Conservation (phyloP, 2,113 vertebrate species). For the Mobula hypostoma region DNA sequence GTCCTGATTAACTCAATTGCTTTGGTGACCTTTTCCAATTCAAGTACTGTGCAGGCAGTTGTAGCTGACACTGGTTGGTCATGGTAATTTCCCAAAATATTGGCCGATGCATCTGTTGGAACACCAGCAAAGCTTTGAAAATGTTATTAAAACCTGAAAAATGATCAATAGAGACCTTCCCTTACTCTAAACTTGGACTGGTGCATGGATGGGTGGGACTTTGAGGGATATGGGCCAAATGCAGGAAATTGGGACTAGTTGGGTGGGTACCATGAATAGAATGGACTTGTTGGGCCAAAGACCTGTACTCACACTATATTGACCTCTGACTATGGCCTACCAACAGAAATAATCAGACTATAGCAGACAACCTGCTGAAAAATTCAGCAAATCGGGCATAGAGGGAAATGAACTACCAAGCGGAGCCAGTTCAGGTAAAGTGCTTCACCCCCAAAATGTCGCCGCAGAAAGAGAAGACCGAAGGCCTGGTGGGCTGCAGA, state of each 20-base stretch:
- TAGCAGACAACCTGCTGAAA: not conserved
- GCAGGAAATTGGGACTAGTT: no score
- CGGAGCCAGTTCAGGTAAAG: no score
- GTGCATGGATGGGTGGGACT: no score
- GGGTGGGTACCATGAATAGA: no score
- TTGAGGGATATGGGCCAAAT: no score
- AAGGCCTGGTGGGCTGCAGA: no score
- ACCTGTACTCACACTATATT: no score
- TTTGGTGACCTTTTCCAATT: conserved; percentile 58
- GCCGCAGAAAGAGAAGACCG: no score
- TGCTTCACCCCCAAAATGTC: no score
- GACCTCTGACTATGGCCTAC: not conserved
- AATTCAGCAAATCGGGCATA: no score
- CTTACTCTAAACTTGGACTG: not conserved
- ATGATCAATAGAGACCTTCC: not conserved
- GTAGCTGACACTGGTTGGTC: not conserved
- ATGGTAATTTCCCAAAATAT: not conserved
- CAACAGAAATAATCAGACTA: not conserved
- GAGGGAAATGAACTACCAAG: no score
- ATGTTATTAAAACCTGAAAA: not conserved
- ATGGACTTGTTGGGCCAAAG: no score
- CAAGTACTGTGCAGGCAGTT: conserved; percentile 43
- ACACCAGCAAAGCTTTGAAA: not conserved
- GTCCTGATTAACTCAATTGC: conserved; percentile 56
- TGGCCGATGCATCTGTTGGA: not conserved